phyloP scores from a whole-genome alignment of 2,888 invertebrate genomes.

The Gisinianus flammeolus region DNA sequence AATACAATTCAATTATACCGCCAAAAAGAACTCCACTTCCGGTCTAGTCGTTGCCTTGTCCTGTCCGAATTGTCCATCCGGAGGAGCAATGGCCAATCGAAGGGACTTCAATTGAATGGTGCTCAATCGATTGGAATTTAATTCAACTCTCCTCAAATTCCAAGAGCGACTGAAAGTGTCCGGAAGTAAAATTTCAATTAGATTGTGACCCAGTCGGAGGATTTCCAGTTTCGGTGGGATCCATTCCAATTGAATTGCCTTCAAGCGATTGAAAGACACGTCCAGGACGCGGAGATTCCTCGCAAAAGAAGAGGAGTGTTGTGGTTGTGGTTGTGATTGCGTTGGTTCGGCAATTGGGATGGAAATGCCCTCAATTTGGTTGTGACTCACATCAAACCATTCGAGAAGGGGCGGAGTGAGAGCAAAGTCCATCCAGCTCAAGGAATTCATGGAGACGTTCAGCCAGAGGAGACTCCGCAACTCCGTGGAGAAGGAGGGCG shows the following conservation, averaged over 20 bases:
- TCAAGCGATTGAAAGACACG: conserved; percentile 60
- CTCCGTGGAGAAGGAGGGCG: conserved; percentile 51
- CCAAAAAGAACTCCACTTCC: conserved; percentile 78
- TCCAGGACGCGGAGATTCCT: conserved; percentile 58
- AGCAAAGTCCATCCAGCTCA: conserved; percentile 81
- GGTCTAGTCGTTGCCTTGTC: conserved; percentile 61
- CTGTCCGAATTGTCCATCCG: neutral
- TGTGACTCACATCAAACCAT: conserved; percentile 82
- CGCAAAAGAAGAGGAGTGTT: too few species aligned
- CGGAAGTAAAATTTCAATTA: conserved; percentile 72
- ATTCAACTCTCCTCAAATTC: conserved; percentile 75
- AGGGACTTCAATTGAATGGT: conserved; percentile 68
- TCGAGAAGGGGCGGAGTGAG: conserved; percentile 77
- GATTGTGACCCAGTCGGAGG: conserved; percentile 71
- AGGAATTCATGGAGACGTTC: conserved; percentile 79
- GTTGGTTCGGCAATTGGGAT: conserved; percentile 53
- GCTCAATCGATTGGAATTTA: conserved; percentile 75
- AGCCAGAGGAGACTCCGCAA: conserved; percentile 75
- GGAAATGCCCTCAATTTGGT: conserved; percentile 64
- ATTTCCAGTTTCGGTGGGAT: conserved; percentile 61
- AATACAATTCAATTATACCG: conserved; percentile 59
- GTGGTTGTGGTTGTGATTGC: neutral
- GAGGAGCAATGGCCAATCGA: neutral
- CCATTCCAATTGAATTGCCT: conserved; percentile 59
- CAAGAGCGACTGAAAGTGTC: conserved; percentile 60